These are phyloP conservation scores for Pseudocheirus occidentalis DNA, from an alignment of 2,797 vertebrate genomes.

Conservation along the genomic window DNA sequence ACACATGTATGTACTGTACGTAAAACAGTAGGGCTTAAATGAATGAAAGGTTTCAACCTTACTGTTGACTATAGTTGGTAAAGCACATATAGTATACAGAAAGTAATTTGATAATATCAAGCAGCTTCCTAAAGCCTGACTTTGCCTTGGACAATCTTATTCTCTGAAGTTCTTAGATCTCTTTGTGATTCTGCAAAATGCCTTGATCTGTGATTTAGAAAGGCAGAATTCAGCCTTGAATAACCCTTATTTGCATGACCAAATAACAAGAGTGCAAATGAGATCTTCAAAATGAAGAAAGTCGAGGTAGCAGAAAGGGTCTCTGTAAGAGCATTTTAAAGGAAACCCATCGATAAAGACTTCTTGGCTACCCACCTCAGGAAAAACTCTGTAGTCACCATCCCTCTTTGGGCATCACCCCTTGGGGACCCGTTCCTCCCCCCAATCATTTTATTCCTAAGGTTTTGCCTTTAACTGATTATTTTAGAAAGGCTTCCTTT, in stretches of 20 bases:
- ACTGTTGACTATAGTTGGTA: background rate
- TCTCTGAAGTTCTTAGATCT: slow-evolving; percentile 26
- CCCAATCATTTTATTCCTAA: slow-evolving; percentile 9
- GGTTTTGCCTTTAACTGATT: slow-evolving; percentile 21
- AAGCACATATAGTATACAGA: slow-evolving; percentile 3
- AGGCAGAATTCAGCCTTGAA: slow-evolving; percentile 17
- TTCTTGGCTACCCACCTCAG: background rate
- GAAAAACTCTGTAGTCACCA: background rate
- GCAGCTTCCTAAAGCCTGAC: background rate
- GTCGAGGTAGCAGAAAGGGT: background rate
- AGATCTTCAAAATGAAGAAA: slow-evolving; percentile 37
- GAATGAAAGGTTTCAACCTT: slow-evolving; percentile 32
- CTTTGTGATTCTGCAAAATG: background rate
- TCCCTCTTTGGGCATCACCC: background rate
- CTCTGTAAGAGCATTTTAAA: too few species aligned
- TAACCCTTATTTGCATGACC: background rate
- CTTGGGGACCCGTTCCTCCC: too few species aligned
- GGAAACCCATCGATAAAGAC: background rate
- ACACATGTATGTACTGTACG: too few species aligned
- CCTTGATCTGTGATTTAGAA: background rate
- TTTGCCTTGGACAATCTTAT: slow-evolving; percentile 37
- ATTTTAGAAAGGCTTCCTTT: background rate
- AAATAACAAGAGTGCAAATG: slow-evolving; percentile 22
- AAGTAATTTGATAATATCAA: background rate
- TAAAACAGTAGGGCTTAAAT: slow-evolving; percentile 26